A percentile compares a stretch with the other conserved stretches of the same genome.
phyloP scores from a whole-genome alignment of 2,113 vertebrate species.

The Chaetops frenatus region DNA sequence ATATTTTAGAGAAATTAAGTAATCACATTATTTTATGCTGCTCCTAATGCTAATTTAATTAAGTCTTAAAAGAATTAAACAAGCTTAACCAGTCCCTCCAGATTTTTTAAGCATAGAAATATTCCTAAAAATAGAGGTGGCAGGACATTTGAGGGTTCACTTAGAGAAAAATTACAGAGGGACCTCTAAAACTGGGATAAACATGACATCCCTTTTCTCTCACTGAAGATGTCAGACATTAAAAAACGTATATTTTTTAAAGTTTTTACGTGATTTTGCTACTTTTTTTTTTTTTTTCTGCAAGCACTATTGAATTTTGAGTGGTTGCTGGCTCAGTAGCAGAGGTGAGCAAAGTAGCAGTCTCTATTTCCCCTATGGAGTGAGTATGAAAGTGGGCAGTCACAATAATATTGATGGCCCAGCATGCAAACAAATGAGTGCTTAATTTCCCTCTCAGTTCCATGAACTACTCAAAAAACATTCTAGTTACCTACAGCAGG shows the following conservation, averaged over 20 bases:
- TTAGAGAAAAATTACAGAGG: background rate
- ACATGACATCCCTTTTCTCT: background rate
- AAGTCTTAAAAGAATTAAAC: background rate
- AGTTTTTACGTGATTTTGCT: background rate
- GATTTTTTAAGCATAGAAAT: background rate
- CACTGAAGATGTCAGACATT: background rate
- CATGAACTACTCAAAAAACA: background rate
- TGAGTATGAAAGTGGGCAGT: background rate
- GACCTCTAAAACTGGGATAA: background rate
- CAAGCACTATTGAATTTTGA: background rate
- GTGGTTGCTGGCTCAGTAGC: background rate
- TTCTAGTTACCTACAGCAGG: background rate
- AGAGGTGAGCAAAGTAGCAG: background rate
- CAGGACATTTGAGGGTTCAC: background rate
- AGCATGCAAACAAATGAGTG: background rate
- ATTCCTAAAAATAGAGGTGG: background rate
- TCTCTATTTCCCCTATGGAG: background rate
- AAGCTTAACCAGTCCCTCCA: background rate
- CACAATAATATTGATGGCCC: background rate
- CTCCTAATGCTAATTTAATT: background rate
- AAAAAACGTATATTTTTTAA: background rate
- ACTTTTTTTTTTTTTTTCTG: background rate
- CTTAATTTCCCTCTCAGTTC: background rate
- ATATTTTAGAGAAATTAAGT: background rate
- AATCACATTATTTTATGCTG: background rate